Conservation (phyloP, 2,888 invertebrate genomes). For the Busseola fusca region DNA sequence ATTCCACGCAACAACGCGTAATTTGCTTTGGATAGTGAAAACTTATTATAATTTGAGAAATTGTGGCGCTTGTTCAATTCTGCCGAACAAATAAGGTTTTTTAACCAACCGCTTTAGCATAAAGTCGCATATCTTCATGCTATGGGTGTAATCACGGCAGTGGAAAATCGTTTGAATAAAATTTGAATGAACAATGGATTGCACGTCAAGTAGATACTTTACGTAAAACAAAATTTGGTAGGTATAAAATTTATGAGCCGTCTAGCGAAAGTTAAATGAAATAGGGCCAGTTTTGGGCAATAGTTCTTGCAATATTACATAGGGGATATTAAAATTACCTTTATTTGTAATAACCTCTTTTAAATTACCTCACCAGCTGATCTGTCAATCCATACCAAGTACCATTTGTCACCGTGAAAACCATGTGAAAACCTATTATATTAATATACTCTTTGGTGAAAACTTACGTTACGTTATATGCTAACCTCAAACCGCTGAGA, state of each 20-base stretch:
- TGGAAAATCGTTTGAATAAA: slow-evolving; percentile 55
- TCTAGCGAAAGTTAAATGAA: slow-evolving; percentile 51
- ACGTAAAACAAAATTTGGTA: slow-evolving; percentile 40
- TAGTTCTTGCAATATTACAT: slow-evolving; percentile 14
- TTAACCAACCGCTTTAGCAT: slow-evolving; percentile 36
- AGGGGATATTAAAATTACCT: neutral
- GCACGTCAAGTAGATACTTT: slow-evolving; percentile 32
- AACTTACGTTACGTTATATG: too few species aligned
- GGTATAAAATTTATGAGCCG: slow-evolving; percentile 56
- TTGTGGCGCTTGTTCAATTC: slow-evolving; percentile 28
- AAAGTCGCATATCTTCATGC: slow-evolving; percentile 54
- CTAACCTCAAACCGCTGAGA: too few species aligned
- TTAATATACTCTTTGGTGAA: too few species aligned
- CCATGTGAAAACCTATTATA: too few species aligned
- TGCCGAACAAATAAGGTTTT: slow-evolving; percentile 28
- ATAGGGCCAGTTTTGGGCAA: slow-evolving; percentile 37
- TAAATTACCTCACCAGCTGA: neutral
- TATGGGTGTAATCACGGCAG: slow-evolving; percentile 38
- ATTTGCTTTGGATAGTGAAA: slow-evolving; percentile 6
- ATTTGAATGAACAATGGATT: slow-evolving; percentile 52
- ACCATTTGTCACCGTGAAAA: neutral
- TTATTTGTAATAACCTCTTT: neutral
- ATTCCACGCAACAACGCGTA: slow-evolving; percentile 2
- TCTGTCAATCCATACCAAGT: too few species aligned
- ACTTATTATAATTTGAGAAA: slow-evolving; percentile 47